These are phyloP conservation scores for Pedionomus torquatus DNA, from an alignment of 2,113 vertebrate genomes.

Conservation along the genomic window DNA sequence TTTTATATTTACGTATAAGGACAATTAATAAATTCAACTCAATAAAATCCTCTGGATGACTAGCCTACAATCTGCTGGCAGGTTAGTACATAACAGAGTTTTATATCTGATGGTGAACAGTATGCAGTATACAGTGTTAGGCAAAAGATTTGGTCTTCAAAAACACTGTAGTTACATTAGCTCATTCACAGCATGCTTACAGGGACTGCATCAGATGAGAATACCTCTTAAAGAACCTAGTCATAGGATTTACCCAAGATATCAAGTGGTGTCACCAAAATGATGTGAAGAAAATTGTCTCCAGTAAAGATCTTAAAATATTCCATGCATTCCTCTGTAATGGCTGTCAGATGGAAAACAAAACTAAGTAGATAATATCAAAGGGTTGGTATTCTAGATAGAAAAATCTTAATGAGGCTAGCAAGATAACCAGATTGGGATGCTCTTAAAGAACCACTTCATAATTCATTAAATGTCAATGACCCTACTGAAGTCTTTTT, in stretches of 20 bases:
- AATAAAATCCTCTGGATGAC: not conserved
- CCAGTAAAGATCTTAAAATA: not conserved
- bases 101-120: not conserved
- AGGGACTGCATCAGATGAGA: not conserved
- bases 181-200: not conserved
- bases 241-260: not conserved
- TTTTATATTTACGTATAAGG: not conserved
- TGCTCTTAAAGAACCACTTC: not conserved
- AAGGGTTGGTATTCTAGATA: not conserved
- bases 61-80: not conserved
- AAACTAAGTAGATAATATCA: conserved; percentile 14
- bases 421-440: not conserved
- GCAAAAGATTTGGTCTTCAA: not conserved
- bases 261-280: not conserved
- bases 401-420: conserved; percentile 17
- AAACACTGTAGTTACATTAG: not conserved
- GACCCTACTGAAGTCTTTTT: not conserved
- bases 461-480: conserved; percentile 32
- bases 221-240: not conserved
- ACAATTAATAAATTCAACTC: not conserved
- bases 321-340: not conserved
- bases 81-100: not conserved
- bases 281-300: not conserved
- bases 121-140: not conserved
- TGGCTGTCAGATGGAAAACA: conserved; percentile 15